These are phyloP conservation scores for Lasioglossum baleicum DNA, from an alignment of 1,140 invertebrate genomes.

Conservation along the genomic window DNA sequence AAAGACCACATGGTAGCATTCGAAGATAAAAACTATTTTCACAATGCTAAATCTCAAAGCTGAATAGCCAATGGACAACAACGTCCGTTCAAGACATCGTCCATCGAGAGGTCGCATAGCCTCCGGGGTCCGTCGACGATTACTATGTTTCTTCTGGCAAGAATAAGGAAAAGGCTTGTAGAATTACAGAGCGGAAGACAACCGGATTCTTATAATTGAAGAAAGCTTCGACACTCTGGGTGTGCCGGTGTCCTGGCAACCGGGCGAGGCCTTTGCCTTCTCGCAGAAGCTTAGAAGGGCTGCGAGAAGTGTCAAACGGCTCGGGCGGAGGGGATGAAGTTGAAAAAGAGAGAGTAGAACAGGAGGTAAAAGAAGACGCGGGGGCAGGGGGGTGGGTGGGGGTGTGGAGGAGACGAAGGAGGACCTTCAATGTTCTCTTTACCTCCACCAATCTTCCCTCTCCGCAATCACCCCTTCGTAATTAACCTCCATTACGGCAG, in stretches of 20 bases:
- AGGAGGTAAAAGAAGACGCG: background rate
- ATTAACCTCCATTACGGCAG: constrained; percentile 73
- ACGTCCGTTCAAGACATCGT: too few species aligned
- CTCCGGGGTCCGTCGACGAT: background rate
- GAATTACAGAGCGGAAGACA: constrained; percentile 65
- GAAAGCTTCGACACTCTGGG: constrained; percentile 58
- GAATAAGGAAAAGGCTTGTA: constrained; percentile 6
- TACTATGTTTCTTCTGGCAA: background rate
- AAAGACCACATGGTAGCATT: too few species aligned
- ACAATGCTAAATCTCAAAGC: too few species aligned
- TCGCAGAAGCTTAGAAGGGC: constrained; percentile 39
- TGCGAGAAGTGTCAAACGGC: constrained; percentile 23
- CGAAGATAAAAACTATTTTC: too few species aligned
- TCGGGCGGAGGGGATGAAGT: constrained; percentile 9
- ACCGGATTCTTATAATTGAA: constrained; percentile 71
- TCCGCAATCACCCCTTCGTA: constrained; percentile 62
- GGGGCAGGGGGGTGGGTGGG: background rate
- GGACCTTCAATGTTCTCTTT: constrained; percentile 50
- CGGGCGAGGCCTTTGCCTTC: constrained; percentile 49
- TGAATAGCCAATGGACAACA: too few species aligned
- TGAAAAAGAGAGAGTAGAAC: constrained; percentile 8
- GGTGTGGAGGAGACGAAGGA: background rate
- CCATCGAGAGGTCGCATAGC: too few species aligned
- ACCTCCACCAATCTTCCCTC: constrained; percentile 39
- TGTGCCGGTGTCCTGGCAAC: constrained; percentile 69